Conservation (phyloP, 2,113 vertebrate genomes). For the Speoplatyrhinus poulsoni region DNA sequence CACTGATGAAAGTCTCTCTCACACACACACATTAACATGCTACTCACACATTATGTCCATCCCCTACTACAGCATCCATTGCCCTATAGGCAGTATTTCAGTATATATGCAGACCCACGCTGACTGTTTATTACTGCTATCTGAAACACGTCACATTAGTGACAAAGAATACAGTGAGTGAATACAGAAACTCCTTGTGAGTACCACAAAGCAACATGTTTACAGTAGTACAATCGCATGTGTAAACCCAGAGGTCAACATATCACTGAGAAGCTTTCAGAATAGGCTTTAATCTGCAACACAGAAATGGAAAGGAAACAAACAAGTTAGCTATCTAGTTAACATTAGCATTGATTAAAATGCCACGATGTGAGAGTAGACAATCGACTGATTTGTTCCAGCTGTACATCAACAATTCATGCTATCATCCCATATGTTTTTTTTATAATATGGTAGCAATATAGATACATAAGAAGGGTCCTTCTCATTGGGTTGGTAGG, state of each 20-base stretch:
- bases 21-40: constrained; percentile 1
- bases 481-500: constrained; percentile 16
- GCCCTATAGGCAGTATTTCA: constrained; percentile 39
- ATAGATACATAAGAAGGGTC: not conserved
- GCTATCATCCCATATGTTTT: no score
- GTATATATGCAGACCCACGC: constrained; percentile 10
- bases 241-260: no score
- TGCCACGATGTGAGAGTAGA: no score
- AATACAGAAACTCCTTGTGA: constrained; percentile 52
- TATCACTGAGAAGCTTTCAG: no score
- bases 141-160: constrained; percentile 48
- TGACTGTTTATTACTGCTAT: constrained; percentile 24
- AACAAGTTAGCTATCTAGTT: no score
- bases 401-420: no score
- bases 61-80: constrained; percentile 26
- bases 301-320: no score
- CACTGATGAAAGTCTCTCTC: not conserved
- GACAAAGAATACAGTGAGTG: constrained; percentile 52
- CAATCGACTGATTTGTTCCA: no score
- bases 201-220: constrained; percentile 27
- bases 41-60: not conserved
- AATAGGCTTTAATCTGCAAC: no score
- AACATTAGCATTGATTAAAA: no score
- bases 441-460: no score
- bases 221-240: constrained; percentile 36